Evolutionary conservation across 2,113 vertebrate species (phyloP).

Genomic region (Odontophorus gujanensis): DNA sequence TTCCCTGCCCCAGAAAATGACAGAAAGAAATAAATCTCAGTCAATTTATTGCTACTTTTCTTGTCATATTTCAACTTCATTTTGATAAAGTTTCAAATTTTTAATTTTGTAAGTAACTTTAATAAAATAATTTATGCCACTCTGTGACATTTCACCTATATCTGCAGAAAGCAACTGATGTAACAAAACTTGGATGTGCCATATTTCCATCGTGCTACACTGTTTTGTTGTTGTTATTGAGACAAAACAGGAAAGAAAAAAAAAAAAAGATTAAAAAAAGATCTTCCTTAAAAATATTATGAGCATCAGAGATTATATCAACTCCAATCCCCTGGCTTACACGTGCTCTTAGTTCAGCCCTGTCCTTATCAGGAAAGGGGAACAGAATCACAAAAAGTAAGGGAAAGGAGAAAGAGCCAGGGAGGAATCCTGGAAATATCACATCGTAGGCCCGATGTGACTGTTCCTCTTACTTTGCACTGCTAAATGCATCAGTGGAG

Average conservation of each 20-base stretch:
- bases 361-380: neutral
- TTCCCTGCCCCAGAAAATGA: neutral
- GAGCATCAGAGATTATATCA: neutral
- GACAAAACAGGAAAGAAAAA: neutral
- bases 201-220: neutral
- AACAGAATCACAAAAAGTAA: neutral
- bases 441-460: fast-evolving
- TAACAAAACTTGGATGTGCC: neutral
- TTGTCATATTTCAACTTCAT: neutral
- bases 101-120: neutral
- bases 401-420: neutral
- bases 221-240: neutral
- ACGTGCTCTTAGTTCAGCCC: neutral
- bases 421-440: neutral
- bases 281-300: neutral
- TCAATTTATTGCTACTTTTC: neutral
- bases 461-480: neutral
- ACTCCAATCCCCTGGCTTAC: neutral
- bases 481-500: neutral
- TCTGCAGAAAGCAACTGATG: neutral
- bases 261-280: neutral
- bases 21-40: neutral
- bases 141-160: neutral
- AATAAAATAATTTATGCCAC: neutral
- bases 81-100: neutral